These are phyloP conservation scores for Abscondita cerata DNA, from an alignment of 2,888 invertebrate genomes.

Conservation along the genomic window DNA sequence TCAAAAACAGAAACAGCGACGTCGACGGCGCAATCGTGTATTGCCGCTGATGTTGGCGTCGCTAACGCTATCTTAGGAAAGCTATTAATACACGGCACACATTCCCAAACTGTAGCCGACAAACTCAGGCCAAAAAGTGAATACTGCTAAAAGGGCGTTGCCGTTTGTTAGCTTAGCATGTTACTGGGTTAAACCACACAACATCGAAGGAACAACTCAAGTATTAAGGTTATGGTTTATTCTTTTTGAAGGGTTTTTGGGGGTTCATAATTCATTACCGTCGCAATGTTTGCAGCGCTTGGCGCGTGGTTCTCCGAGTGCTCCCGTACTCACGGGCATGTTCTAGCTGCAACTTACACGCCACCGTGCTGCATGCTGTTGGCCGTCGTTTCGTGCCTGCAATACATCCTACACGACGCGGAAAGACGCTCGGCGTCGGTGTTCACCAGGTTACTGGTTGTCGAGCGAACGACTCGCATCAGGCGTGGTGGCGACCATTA, in stretches of 20 bases:
- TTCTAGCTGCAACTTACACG: constrained; percentile 50
- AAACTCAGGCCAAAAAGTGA: constrained; percentile 39
- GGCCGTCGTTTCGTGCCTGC: constrained; percentile 35
- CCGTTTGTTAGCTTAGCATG: constrained; percentile 36
- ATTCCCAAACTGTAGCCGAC: constrained; percentile 44
- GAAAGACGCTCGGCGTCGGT: constrained; percentile 42
- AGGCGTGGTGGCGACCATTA: constrained; percentile 33
- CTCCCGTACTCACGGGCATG: constrained; percentile 71
- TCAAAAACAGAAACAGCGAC: constrained; percentile 8
- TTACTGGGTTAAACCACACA: constrained; percentile 36
- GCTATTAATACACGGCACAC: constrained; percentile 46
- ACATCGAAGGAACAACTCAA: constrained; percentile 28
- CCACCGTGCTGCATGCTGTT: constrained; percentile 49
- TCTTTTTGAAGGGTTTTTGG: constrained; percentile 15
- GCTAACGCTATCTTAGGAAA: constrained; percentile 46
- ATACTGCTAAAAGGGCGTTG: constrained; percentile 36
- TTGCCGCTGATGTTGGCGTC: constrained; percentile 20
- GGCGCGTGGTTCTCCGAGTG: constrained; percentile 79
- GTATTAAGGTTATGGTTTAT: constrained; percentile 34
- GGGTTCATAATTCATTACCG: constrained; percentile 63
- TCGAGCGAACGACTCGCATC: constrained; percentile 31
- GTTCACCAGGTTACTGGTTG: constrained; percentile 39
- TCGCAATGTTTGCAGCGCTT: constrained; percentile 93
- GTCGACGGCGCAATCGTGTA: constrained; percentile 20
- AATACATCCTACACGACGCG: constrained; percentile 51